Conservation (phyloP, 2,113 vertebrate genomes). For the Cynoglossus semilaevis region DNA sequence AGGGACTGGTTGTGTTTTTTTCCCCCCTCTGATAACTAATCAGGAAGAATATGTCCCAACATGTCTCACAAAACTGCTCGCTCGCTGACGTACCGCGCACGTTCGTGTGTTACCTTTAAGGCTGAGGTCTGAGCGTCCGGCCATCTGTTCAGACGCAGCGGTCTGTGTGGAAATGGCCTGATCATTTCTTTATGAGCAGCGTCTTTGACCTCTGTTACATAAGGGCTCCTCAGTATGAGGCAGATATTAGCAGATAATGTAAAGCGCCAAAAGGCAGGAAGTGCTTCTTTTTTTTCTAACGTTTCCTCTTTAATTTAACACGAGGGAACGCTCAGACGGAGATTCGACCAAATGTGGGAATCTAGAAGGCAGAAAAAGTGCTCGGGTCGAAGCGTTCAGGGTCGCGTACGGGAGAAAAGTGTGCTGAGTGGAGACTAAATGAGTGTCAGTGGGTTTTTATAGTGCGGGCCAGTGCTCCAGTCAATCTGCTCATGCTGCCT, state of each 20-base stretch:
- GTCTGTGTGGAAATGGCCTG: conserved; percentile 42
- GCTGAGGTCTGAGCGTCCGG: conserved; percentile 6
- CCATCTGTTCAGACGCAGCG: conserved; percentile 8
- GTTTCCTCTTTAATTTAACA: conserved; percentile 15
- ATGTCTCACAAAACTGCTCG: conserved; percentile 3
- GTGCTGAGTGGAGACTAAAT: conserved; percentile 18
- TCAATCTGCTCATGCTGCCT: conserved; percentile 33
- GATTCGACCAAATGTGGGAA: conserved; percentile 12
- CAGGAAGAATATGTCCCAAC: conserved; percentile 1
- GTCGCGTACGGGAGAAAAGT: conserved; percentile 6
- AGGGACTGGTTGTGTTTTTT: conserved; percentile 7
- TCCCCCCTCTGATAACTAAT: neutral
- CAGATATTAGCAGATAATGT: conserved; percentile 15
- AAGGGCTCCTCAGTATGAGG: neutral
- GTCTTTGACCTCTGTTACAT: conserved; percentile 46
- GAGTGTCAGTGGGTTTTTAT: conserved; percentile 27
- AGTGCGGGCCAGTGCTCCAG: conserved; percentile 9
- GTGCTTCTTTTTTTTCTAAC: conserved; percentile 13
- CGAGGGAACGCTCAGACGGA: neutral
- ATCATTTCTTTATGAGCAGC: conserved; percentile 67
- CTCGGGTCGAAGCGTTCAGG: conserved; percentile 25
- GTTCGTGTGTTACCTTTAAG: neutral
- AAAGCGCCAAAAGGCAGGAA: no score
- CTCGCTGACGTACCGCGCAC: conserved; percentile 3
- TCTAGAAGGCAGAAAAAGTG: conserved; percentile 23